Percentiles rank a stretch among this genome's conserved stretches.
These are phyloP conservation scores for Phasia obesa DNA, from an alignment of 2,888 invertebrate species.

Conservation along the genomic window DNA sequence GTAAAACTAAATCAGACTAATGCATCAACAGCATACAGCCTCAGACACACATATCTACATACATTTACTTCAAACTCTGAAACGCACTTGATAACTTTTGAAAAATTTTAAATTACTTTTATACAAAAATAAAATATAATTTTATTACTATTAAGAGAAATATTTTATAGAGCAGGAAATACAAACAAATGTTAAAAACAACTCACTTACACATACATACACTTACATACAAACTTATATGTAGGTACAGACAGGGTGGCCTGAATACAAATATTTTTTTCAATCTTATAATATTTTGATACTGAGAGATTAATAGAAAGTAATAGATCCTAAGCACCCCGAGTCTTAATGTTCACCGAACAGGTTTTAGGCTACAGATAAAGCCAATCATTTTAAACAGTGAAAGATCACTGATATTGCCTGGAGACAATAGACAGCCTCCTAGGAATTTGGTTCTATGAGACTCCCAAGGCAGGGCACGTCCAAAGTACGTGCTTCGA, in stretches of 20 bases:
- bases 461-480: too few species aligned
- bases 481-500: too few species aligned
- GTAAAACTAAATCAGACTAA: constrained; percentile 3
- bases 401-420: too few species aligned
- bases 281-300: too few species aligned
- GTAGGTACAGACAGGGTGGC: neutral
- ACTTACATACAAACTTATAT: neutral
- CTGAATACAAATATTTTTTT: neutral
- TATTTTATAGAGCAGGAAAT: neutral
- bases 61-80: neutral
- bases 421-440: too few species aligned
- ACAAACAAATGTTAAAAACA: constrained; percentile 5
- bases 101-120: constrained; percentile 16
- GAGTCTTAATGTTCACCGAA: too few species aligned
- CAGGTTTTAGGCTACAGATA: too few species aligned
- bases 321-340: too few species aligned
- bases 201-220: neutral
- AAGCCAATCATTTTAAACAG: too few species aligned
- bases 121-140: constrained; percentile 27
- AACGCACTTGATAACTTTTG: neutral
- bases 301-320: too few species aligned
- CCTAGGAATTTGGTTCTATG: too few species aligned
- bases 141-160: constrained; percentile 25
- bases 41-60: neutral
- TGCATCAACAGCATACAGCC: neutral